These are phyloP conservation scores for Eulemur mongoz DNA, from an alignment of 2,797 vertebrate species.

Conservation along the genomic window DNA sequence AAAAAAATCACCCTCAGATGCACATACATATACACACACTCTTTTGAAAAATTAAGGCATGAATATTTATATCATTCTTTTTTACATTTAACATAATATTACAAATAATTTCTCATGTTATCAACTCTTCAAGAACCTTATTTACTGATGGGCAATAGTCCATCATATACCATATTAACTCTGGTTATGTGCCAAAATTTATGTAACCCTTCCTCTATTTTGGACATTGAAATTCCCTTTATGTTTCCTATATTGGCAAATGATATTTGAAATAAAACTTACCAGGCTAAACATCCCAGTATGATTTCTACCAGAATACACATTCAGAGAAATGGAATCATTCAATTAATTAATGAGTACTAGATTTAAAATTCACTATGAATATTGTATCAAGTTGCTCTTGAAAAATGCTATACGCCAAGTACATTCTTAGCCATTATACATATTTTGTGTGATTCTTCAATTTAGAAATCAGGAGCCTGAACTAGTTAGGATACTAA, in stretches of 20 bases:
- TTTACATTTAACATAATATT: background rate
- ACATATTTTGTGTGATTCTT: background rate
- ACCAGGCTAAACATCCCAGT: background rate
- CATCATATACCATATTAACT: background rate
- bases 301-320: background rate
- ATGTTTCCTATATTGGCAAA: background rate
- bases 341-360: background rate
- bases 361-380: background rate
- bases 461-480: background rate
- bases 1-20: background rate
- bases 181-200: background rate
- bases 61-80: background rate
- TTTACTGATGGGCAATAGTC: background rate
- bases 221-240: background rate
- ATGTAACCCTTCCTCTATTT: background rate
- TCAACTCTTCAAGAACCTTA: background rate
- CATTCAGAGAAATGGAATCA: slow-evolving; percentile 6
- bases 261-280: background rate
- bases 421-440: background rate
- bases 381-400: background rate
- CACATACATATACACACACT: background rate
- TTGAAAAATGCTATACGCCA: background rate
- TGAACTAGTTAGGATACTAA: slow-evolving; percentile 18
- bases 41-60: background rate
- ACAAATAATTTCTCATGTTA: background rate